Evolutionary conservation across 2,888 invertebrate genomes (phyloP).

Genomic region (Beris chalybata): DNA sequence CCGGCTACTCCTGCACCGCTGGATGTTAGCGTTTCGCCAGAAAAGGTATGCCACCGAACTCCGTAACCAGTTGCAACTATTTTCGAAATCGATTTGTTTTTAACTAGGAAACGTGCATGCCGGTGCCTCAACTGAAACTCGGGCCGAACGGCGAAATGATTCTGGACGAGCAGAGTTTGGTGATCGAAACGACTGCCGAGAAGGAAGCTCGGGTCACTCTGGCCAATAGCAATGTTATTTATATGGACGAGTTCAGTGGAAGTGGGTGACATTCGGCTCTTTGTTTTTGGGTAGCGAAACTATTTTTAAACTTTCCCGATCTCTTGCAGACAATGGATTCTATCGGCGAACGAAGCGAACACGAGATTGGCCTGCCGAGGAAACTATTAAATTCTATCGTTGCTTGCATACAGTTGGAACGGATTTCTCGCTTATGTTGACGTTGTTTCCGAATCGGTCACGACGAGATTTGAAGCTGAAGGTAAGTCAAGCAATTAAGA

Average conservation of each 20-base stretch:
- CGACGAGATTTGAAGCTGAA: slow-evolving; percentile 86
- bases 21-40: not conserved
- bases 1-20: slow-evolving; percentile 39
- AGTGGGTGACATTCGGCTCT: slow-evolving; percentile 33
- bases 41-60: slow-evolving; percentile 1
- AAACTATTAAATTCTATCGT: slow-evolving; percentile 89
- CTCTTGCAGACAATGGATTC: slow-evolving; percentile 58
- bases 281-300: not conserved
- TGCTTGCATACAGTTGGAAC: slow-evolving; percentile 88
- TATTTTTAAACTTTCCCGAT: slow-evolving; percentile 1
- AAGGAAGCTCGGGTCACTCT: slow-evolving; percentile 65
- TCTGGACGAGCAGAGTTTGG: slow-evolving; percentile 82
- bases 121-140: slow-evolving; percentile 82
- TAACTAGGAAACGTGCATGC: slow-evolving; percentile 56
- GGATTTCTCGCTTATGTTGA: slow-evolving; percentile 88
- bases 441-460: slow-evolving; percentile 76
- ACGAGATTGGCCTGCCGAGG: slow-evolving; percentile 74
- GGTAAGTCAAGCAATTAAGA: slow-evolving; percentile 49
- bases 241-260: slow-evolving; percentile 63
- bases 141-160: slow-evolving; percentile 84
- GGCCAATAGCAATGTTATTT: slow-evolving; percentile 67
- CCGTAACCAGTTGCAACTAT: not conserved
- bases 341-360: slow-evolving; percentile 69
- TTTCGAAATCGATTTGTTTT: not conserved
- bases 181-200: slow-evolving; percentile 72